Percentiles rank a stretch among this genome's conserved stretches.
These are phyloP conservation scores for Aphaenogaster rudis DNA, from an alignment of 1,140 invertebrate genomes.

Conservation along the genomic window DNA sequence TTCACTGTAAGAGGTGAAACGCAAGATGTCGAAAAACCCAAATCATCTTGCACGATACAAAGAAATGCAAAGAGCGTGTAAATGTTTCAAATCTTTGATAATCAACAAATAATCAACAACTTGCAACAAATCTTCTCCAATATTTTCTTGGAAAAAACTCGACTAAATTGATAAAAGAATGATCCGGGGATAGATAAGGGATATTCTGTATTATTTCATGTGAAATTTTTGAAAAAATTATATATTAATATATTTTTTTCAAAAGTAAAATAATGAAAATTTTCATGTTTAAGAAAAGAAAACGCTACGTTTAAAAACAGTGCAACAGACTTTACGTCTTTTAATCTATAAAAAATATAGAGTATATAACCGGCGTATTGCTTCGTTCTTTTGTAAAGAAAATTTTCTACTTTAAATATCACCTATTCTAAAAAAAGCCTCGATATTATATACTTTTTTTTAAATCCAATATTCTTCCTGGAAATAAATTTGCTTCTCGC, in stretches of 20 bases:
- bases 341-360: background rate
- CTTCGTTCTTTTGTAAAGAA: background rate
- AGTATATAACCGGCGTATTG: background rate
- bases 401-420: background rate
- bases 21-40: slow-evolving; percentile 73
- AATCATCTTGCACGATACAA: slow-evolving; percentile 76
- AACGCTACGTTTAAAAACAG: background rate
- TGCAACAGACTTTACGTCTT: slow-evolving; percentile 6
- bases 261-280: too few species aligned
- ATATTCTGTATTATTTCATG: background rate
- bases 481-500: background rate
- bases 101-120: background rate
- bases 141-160: background rate
- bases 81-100: background rate
- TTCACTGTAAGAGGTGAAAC: slow-evolving; percentile 93
- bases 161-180: background rate
- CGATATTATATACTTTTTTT: background rate
- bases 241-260: background rate
- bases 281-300: background rate
- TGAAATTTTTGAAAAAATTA: background rate
- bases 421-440: background rate
- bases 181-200: background rate
- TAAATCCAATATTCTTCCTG: background rate
- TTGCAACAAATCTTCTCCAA: background rate
- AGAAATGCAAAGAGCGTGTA: slow-evolving; percentile 82